A percentile compares a stretch with the other conserved stretches of the same genome.
Evolutionary conservation across 2,113 vertebrate genomes (phyloP).

Genomic region (Corythornis vintsioides): DNA sequence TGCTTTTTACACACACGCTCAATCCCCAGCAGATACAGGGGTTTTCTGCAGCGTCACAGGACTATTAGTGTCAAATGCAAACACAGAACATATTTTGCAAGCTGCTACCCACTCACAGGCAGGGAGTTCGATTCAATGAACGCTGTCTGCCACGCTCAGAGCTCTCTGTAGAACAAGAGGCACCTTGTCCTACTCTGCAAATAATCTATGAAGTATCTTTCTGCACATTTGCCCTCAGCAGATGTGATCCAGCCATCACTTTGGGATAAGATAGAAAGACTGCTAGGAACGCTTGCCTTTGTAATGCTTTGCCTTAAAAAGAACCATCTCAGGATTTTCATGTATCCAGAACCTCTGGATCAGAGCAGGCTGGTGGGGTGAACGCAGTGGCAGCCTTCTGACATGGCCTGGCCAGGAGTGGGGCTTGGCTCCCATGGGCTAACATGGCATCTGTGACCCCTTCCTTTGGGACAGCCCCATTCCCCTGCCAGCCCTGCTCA

Average conservation of each 20-base stretch:
- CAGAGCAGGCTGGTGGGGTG: neutral
- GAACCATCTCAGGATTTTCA: neutral
- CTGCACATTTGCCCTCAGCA: neutral
- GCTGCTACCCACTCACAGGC: accelerated
- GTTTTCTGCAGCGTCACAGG: neutral
- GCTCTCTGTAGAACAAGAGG: neutral
- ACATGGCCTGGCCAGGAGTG: neutral
- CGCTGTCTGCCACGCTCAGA: neutral
- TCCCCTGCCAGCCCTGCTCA: neutral
- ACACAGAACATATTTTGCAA: neutral
- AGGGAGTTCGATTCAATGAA: neutral
- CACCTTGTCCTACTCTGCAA: neutral
- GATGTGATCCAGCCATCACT: neutral
- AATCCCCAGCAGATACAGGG: neutral
- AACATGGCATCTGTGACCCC: neutral
- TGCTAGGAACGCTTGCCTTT: neutral
- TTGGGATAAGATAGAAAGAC: neutral
- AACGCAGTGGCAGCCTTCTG: neutral
- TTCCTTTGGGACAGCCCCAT: neutral
- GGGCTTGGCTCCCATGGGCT: neutral
- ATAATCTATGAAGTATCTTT: neutral
- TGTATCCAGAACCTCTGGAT: neutral
- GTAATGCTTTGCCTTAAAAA: neutral
- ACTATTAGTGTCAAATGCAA: neutral
- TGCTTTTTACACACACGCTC: neutral